Base-by-base conservation (phyloP, 2,113 vertebrate genomes). In the Ibidorhyncha struthersii region DNA sequence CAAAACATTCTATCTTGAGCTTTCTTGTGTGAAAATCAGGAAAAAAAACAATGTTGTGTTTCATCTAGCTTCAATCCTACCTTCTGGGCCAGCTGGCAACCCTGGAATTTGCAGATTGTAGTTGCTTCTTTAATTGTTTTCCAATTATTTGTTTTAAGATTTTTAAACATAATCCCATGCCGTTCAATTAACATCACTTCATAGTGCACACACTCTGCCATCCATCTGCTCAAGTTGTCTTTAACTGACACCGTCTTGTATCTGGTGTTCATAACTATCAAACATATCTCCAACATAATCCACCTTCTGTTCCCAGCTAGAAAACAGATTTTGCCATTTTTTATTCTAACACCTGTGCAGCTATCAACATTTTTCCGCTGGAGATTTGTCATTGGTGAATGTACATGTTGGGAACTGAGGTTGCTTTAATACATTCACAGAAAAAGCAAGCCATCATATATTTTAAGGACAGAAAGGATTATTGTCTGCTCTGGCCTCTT, bases 141-240 rank as follows among this genome's bases (percentile, higher is more conserved):
- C 76, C 80, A 95, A 53, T 82, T 81, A 83, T 26, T 90, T 30
- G 43, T 83, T 86, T 95, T 89, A 91, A 94, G 93, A 95, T 52
- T 94, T 95, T 95, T 73, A 96, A 97, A 83, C 34, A 43, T 88
- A 97, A 96, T 97, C 93, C 82, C 78, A 89, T 87, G 86, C 86
- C 58, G 41, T 96, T 98, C 81, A 97, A 95, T 97, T 97, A 98
- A 95, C 96, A 97, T 86, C 85, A 67, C 58, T 96, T 77, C 95
- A 85, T 82, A 85, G 88, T 90, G 89, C 82, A 79, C 71, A 70
- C 77, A 52, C 90, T 90, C 85, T 93, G 74, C 71, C 69, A 94
- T 94, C 96, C 95, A 97, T 97, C 97, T 98, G 97, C 92, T 98
- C 66, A 82, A 97, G 84, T 86, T 96, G 94, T 96, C 95, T 96